Evolutionary conservation across 2,888 invertebrate genomes (phyloP).

Genomic region (Lampropteryx suffumata): DNA sequence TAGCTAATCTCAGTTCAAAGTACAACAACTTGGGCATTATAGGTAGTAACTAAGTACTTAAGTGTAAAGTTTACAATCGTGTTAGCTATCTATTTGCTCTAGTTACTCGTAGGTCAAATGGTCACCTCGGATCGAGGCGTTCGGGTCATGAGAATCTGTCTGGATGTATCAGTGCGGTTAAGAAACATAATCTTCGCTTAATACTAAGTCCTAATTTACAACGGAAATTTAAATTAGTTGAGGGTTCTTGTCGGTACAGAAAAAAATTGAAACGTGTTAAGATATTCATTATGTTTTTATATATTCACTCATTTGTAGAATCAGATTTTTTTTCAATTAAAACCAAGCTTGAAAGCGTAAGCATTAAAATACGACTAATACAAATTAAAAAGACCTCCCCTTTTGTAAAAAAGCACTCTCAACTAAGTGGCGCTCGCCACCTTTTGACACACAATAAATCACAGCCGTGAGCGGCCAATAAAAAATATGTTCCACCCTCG

Average conservation of each 20-base stretch:
- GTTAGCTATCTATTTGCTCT: constrained; percentile 21
- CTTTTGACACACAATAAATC: constrained; percentile 83
- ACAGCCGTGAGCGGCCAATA: constrained; percentile 79
- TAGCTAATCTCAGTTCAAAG: constrained; percentile 18
- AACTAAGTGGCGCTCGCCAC: constrained; percentile 81
- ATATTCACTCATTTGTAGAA: not conserved
- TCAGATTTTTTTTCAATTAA: constrained; percentile 23
- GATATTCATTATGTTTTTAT: too few relatives aligned
- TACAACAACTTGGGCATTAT: constrained; percentile 15
- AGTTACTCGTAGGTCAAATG: constrained; percentile 24
- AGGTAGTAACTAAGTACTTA: too few relatives aligned
- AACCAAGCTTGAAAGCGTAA: constrained; percentile 28
- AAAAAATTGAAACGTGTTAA: too few relatives aligned
- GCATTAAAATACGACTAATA: constrained; percentile 53
- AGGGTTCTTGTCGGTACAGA: too few relatives aligned
- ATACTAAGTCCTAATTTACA: too few relatives aligned
- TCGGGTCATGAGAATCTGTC: constrained; percentile 25
- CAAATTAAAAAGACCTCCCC: constrained; percentile 57
- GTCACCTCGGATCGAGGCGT: constrained; percentile 19
- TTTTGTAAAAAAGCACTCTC: constrained; percentile 69
- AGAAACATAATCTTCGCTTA: too few relatives aligned
- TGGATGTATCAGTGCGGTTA: too few relatives aligned
- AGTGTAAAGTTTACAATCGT: constrained; percentile 20
- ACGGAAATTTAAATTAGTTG: too few relatives aligned
- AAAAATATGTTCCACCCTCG: constrained; percentile 82